Evolutionary conservation across 2,888 invertebrate genomes (phyloP), one percentile per base, ranked within the genome.

Genomic region (Euclidia mi): DNA sequence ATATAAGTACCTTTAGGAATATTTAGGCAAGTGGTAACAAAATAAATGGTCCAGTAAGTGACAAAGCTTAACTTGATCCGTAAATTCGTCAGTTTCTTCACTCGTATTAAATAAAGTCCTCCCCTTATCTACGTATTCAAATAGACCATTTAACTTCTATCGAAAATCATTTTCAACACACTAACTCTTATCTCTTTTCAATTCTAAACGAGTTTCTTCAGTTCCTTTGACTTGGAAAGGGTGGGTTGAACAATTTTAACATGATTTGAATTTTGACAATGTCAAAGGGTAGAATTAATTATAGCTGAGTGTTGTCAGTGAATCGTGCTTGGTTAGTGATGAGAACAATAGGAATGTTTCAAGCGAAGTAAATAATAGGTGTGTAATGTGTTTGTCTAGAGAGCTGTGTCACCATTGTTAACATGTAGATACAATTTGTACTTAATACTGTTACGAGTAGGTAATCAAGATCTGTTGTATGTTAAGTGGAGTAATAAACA

Each of bases 281-380:
- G 50, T 62, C 64, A 63, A 69, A 74, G 61, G 69, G 65, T 32
- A 67, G 56, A 67, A 73, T 69, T 76, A 72, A 81, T 74, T 68
- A 69, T 59, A 60, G 61, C 42, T 48, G n/a, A n/a, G n/a, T n/a
- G 65, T 66, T 69, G 56, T 40, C 58, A 47, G 44, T 49, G 46
- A 61, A 11, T 53, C 52, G 48, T 44, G 15, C 64, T 42, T 43
- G 11, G 31, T 32, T 20, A 47, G 35, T 56, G n/a, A n/a, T n/a
- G 10, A 10, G 38, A 55, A 65, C 51, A 71, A 66, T 42, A 11
- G 48, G 7, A 15, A 6, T 7, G 18, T 37, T 44, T 37, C 7
- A 9, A 51, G 20, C 10, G 31, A 31, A 35, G 12, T 14, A 32
- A 50, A 52, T n/a, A 50, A 47, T 34, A 31, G 41, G 11, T 41